A percentile compares a stretch with the other conserved stretches of the same genome.
Conservation (phyloP, 1,140 invertebrate species). For the Brachionus calyciflorus region DNA sequence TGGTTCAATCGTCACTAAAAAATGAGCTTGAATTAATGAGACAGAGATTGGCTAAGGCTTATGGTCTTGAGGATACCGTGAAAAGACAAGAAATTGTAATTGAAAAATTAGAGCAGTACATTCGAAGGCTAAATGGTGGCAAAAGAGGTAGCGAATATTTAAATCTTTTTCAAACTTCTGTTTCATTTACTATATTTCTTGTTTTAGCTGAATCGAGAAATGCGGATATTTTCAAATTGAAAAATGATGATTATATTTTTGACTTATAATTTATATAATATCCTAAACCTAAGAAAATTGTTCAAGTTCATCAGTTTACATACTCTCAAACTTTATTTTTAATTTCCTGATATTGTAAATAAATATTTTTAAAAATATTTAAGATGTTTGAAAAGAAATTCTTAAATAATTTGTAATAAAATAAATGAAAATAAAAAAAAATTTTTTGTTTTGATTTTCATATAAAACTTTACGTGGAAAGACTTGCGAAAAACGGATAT, state of each 20-base stretch:
- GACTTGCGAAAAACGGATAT: too few species aligned
- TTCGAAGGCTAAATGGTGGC: background rate
- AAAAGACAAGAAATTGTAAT: conserved; percentile 45
- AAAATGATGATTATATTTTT: conserved; percentile 7
- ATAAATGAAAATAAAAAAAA: too few species aligned
- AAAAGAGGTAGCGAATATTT: background rate
- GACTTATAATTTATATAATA: background rate
- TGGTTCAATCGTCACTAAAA: background rate
- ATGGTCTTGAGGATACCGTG: conserved; percentile 44
- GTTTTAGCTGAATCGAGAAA: background rate
- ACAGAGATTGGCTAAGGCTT: background rate
- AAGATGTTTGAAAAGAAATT: too few species aligned
- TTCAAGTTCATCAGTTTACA: too few species aligned
- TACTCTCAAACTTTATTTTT: too few species aligned
- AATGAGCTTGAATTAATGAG: conserved; percentile 21
- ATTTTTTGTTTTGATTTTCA: too few species aligned
- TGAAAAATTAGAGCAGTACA: conserved; percentile 18
- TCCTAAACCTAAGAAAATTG: too few species aligned
- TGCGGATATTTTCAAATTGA: background rate
- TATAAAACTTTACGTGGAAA: too few species aligned
- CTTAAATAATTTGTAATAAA: too few species aligned
- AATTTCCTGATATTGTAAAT: too few species aligned
- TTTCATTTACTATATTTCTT: background rate
- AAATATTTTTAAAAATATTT: too few species aligned
- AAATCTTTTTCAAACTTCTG: background rate